A percentile compares a stretch with the other conserved stretches of the same genome.
These are phyloP conservation scores for Rhegmatorhina hoffmannsi DNA, from an alignment of 2,113 vertebrate genomes.

Conservation along the genomic window DNA sequence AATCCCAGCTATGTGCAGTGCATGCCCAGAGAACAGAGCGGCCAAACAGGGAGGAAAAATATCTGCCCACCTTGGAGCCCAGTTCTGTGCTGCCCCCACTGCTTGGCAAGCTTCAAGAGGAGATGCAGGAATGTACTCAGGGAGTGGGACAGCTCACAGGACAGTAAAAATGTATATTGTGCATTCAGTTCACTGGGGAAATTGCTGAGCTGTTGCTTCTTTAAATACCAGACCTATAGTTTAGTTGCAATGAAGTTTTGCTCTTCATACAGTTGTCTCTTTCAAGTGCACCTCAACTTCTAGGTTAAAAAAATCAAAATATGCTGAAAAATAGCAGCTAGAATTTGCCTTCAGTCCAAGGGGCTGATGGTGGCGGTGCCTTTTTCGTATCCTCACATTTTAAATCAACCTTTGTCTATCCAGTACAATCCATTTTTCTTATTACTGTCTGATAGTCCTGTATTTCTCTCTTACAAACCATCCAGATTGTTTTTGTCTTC, in stretches of 20 bases:
- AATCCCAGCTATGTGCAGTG: constrained; percentile 4
- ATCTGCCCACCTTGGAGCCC: background rate
- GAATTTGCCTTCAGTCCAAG: background rate
- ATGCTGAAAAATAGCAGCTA: background rate
- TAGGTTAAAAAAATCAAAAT: background rate
- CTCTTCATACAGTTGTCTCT: background rate
- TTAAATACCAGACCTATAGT: background rate
- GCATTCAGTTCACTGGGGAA: background rate
- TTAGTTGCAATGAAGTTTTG: background rate
- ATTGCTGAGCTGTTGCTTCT: background rate
- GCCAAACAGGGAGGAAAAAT: background rate
- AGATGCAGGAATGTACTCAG: background rate
- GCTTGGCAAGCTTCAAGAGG: background rate
- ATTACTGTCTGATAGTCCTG: background rate
- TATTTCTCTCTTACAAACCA: background rate
- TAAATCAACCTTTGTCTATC: background rate
- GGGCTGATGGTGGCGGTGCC: background rate
- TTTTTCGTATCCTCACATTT: background rate
- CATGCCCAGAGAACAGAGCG: background rate
- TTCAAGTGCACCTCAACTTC: background rate
- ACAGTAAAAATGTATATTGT: background rate
- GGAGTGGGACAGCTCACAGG: background rate
- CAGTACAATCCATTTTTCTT: background rate
- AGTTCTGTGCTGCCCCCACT: background rate
- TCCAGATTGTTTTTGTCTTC: background rate